Evolutionary conservation across 2,797 vertebrate genomes (phyloP), one percentile per base, ranked within the genome.

Genomic region (Simalia tracyae): DNA sequence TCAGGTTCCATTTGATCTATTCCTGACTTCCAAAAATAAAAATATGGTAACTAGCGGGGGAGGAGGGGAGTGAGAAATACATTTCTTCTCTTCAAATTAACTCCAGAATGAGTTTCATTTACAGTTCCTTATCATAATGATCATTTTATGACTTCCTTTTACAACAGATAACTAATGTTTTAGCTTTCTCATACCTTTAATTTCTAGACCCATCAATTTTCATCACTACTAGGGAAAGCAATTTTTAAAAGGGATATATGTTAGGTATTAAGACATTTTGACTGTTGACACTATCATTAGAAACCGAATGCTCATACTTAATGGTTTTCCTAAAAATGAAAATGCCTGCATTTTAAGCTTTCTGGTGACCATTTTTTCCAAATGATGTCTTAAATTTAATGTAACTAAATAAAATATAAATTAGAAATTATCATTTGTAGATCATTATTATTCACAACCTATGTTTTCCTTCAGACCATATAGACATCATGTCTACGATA

Each of bases 381-480:
- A 61, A 66, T 88, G 85, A 91, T 93, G 95, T 95, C 95, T 96
- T 95, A 89, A 94, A 87, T 93, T 94, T 85, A 92, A 31, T 89
- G 92, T 94, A 94, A 95, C 91, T 89, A 95, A 93, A 94, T 92
- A 94, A 95, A 95, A 96, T 54, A 90, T 66, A 95, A 94, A 93
- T 91, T 96, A 93, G 14, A 96, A 96, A 96, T 95, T 90, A 89
- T 89, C 91, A 84, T 92, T 96, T 96, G 92, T 90, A 96, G 93
- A 94, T 95, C 92, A 93, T 92, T 95, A 89, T 97, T 94, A 96
- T 95, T 95, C 94, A 90, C 95, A 94, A 95, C 92, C 93, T 95
- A 93, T 89, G 14, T n/a, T n/a, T 54, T 50, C 4, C 9, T 81
- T 81, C 19, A 24, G 42, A 46, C 19, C 22, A 81, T 24, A 22